A percentile compares a stretch with the other conserved stretches of the same genome.
phyloP scores from a whole-genome alignment of 2,888 invertebrate genomes.

The Eupithecia vulgata region DNA sequence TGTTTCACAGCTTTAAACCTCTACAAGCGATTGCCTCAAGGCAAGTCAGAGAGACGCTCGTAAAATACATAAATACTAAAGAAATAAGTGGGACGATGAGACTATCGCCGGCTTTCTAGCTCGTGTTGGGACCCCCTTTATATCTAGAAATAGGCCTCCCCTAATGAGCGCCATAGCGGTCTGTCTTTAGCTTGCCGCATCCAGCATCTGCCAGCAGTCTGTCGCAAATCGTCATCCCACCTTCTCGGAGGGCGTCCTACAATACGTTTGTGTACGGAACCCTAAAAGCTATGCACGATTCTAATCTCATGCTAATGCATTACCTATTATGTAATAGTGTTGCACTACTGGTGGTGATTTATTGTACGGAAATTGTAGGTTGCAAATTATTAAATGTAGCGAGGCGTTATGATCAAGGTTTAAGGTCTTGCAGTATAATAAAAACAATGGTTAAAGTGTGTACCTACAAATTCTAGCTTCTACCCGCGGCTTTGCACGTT shows the following conservation, averaged over 20 bases:
- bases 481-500: not conserved
- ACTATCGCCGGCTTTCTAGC: not conserved
- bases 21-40: not conserved
- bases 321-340: slow-evolving; percentile 4
- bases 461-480: not conserved
- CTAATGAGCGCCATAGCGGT: too few relatives aligned
- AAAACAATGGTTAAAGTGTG: not conserved
- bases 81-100: not conserved
- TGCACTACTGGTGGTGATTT: slow-evolving; percentile 1
- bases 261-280: not conserved
- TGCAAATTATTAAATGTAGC: slow-evolving; percentile 2
- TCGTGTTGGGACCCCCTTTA: not conserved
- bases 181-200: too few relatives aligned
- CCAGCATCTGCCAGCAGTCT: too few relatives aligned
- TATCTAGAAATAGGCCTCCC: too few relatives aligned
- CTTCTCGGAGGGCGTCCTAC: too few relatives aligned
- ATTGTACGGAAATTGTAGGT: slow-evolving; percentile 1
- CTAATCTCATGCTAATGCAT: slow-evolving; percentile 5
- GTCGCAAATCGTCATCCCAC: too few relatives aligned
- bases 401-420: not conserved
- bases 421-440: not conserved
- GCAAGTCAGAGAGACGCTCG: not conserved
- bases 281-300: slow-evolving; percentile 4
- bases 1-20: not conserved
- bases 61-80: not conserved